Base-by-base conservation (phyloP, 2,888 invertebrate genomes). In the Erebia palarica region DNA sequence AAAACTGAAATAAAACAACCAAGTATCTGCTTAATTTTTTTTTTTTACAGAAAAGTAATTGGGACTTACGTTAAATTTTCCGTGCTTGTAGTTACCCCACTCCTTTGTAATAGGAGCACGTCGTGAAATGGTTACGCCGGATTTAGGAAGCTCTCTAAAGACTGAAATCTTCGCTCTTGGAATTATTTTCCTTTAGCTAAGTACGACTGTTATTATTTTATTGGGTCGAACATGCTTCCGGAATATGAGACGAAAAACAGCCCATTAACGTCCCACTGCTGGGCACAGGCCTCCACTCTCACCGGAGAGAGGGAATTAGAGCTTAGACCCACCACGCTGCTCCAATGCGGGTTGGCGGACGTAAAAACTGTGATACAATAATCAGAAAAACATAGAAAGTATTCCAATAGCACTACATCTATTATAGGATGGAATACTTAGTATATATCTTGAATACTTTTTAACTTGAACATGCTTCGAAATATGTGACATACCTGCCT, bases 131-230 rank as follows among this genome's bases (percentile, higher is more conserved):
- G 73, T 75, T 75, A 71, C 74, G 69, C 49, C 27, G 71, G 74
- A 71, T 75, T 74, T 73, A 67, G 68, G 70, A 68, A 55, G 70
- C 72, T 72, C 66, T 74, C 69, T 57, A 66, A 74, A 71, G 71
- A 71, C 73, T 70, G 47, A 58, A 70, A 70, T 70, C 66, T 65
- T 70, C 58, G 61, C 65, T 70, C 16, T 70, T 68, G 49, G 53
- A 53, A 36, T 49, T 61, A 68, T 70, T 68, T 70, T 70, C 59
- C 64, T 68, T 68, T 69, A 36, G 36, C 36, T 67, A n/a, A n/a
- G n/a, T n/a, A 66, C 18, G 14, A 44, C 16, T 18, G 42, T 65
- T 64, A 42, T 58, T 68, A 47, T 44, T 57, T 55, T 47, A 42
- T 49, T 71, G 13, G n/a, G 57, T 42, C 1, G 16, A 53, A 27